Base-by-base conservation (phyloP, 1,140 invertebrate species). In the Neoseiulus cucumeris region DNA sequence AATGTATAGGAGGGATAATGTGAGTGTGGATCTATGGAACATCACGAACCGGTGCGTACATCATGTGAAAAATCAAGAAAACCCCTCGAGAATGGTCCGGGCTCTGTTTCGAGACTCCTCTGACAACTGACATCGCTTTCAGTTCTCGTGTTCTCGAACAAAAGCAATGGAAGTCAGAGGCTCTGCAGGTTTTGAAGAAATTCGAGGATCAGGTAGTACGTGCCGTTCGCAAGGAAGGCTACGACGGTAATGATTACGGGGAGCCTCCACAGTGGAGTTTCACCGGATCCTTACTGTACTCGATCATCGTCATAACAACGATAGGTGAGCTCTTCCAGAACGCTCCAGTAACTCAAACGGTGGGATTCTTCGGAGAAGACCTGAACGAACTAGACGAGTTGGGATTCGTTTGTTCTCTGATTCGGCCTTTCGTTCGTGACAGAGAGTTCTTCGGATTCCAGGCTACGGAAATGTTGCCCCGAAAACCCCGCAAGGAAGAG, bases 401-500 rank as follows among this genome's bases (percentile, higher is more conserved):
- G n/a, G n/a, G n/a, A n/a, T n/a, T n/a, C 17, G 47, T 59, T 20
- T 51, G 42, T 29, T 14, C 28, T 6, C 44, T 20, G 41, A n/a
- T 65, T 65, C n/a, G n/a, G n/a, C n/a, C n/a, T n/a, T n/a, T n/a
- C n/a, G n/a, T n/a, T n/a, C n/a, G n/a, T n/a, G n/a, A n/a, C n/a
- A 39, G 9, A 39, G 33, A 39, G 65, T 69, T 69, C 66, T 64
- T 68, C 7, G 67, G 28, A 64, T 77, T 77, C 18, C 72, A 94
- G 91, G 91, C 42, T 96, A 96, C 76, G 92, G 92, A 17, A 89
- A 96, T 74, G 92, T 96, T 64, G 87, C 90, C 0, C 90, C 90
- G 0, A 91, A 91, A 79, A 96, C 91, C 0, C 81, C 84, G 68
- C 85, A 84, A 73, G 92, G 92, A 18, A 91, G 93, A 76, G 83